Evolutionary conservation across 2,113 vertebrate genomes (phyloP).

Genomic region (Xyrauchen texanus): DNA sequence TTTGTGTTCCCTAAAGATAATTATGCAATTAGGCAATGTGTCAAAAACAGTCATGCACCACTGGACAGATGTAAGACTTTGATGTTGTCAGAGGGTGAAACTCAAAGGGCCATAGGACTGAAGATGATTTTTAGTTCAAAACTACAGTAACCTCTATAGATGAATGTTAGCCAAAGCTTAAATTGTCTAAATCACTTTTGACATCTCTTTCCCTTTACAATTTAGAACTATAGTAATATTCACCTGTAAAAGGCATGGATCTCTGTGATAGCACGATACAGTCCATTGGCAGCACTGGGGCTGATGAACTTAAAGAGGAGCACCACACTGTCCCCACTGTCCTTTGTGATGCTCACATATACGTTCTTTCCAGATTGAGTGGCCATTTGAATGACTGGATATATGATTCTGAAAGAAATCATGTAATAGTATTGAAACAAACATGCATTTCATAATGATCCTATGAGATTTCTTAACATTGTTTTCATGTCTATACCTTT

Average conservation of each 20-base stretch:
- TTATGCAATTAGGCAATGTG: too few species aligned
- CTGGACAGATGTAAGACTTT: too few species aligned
- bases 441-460: background rate
- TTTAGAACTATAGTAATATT: background rate
- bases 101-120: too few species aligned
- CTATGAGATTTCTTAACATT: background rate
- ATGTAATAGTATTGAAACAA: background rate
- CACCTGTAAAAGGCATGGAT: conserved; percentile 87
- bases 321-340: conserved; percentile 80
- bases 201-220: background rate
- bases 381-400: conserved; percentile 85
- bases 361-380: conserved; percentile 88
- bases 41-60: too few species aligned
- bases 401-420: conserved; percentile 71
- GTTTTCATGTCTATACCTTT: conserved; percentile 71
- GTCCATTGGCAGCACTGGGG: conserved; percentile 82
- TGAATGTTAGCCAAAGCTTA: too few species aligned
- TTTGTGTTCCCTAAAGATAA: too few species aligned
- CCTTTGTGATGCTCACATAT: conserved; percentile 83
- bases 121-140: too few species aligned
- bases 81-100: too few species aligned
- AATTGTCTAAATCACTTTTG: background rate
- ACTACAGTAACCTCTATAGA: too few species aligned
- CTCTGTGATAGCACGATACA: conserved; percentile 85
- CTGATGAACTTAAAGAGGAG: conserved; percentile 85